These are phyloP conservation scores for Prionchulus punctatus DNA, from an alignment of 2,888 invertebrate genomes.

Conservation along the genomic window DNA sequence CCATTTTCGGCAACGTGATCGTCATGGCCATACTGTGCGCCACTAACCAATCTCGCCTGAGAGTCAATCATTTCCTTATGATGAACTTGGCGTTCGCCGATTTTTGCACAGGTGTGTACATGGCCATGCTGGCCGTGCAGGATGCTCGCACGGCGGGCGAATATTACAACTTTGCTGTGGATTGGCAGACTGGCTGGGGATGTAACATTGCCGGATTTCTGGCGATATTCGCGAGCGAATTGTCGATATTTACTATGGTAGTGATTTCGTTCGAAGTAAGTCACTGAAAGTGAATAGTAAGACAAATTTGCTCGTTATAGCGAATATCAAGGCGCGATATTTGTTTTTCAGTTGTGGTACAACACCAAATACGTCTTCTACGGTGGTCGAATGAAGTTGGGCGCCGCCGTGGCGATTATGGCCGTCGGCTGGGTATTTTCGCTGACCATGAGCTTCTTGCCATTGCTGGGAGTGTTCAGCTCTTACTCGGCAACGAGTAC, in stretches of 20 bases:
- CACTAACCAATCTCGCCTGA: neutral
- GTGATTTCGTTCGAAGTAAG: constrained; percentile 68
- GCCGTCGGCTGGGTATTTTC: constrained; percentile 78
- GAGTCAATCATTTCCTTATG: constrained; percentile 2
- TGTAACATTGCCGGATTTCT: constrained; percentile 65
- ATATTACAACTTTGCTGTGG: constrained; percentile 85
- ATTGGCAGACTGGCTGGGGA: constrained; percentile 67
- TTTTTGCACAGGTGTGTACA: constrained; percentile 83
- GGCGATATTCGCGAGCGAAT: constrained; percentile 71
- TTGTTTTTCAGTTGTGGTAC: constrained; percentile 27
- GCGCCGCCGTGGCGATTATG: constrained; percentile 82
- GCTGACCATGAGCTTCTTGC: constrained; percentile 65
- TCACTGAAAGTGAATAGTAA: neutral
- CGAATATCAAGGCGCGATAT: too few relatives aligned
- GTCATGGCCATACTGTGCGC: constrained; percentile 66
- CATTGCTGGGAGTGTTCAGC: constrained; percentile 64
- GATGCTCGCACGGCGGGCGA: constrained; percentile 88
- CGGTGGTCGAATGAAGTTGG: constrained; percentile 77
- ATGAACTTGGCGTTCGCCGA: constrained; percentile 86
- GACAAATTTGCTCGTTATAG: too few relatives aligned
- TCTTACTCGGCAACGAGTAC: constrained; percentile 92
- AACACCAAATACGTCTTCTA: constrained; percentile 51
- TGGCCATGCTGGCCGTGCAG: constrained; percentile 79
- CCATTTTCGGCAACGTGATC: constrained; percentile 84
- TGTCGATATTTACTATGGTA: constrained; percentile 84